These are phyloP conservation scores for Drosophila equinoxialis DNA, from an alignment of 1,140 invertebrate species.

Conservation along the genomic window DNA sequence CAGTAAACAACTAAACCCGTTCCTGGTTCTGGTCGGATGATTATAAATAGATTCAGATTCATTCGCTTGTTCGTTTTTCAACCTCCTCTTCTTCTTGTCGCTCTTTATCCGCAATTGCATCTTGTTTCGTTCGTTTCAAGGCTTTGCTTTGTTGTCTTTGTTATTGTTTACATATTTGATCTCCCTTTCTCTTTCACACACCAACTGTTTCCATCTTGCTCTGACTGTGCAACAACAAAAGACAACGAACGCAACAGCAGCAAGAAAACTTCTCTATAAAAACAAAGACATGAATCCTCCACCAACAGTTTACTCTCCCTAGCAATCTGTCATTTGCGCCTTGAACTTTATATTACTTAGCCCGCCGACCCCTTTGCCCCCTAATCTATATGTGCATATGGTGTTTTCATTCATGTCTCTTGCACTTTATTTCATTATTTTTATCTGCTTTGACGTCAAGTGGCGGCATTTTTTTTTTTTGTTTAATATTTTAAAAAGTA, in stretches of 20 bases:
- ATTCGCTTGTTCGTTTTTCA: slow-evolving; percentile 30
- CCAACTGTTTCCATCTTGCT: slow-evolving; percentile 22
- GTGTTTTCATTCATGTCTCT: slow-evolving; percentile 45
- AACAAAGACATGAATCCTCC: slow-evolving; percentile 10
- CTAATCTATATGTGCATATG: too few species aligned
- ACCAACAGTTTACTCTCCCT: slow-evolving; percentile 27
- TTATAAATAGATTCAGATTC: slow-evolving; percentile 29
- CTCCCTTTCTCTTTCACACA: background rate
- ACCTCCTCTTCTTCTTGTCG: slow-evolving; percentile 30
- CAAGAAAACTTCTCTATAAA: slow-evolving; percentile 2
- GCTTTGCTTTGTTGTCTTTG: slow-evolving; percentile 64
- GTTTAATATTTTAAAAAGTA: slow-evolving; percentile 47
- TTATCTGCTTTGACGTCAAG: slow-evolving; percentile 73
- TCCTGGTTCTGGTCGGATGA: slow-evolving; percentile 31
- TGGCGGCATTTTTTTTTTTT: slow-evolving; percentile 33
- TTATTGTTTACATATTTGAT: slow-evolving; percentile 52
- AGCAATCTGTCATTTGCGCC: background rate
- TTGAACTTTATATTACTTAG: background rate
- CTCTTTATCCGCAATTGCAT: slow-evolving; percentile 49
- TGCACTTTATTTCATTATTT: slow-evolving; percentile 53
- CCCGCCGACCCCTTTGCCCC: too few species aligned
- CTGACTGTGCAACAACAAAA: slow-evolving; percentile 57
- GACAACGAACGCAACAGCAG: slow-evolving; percentile 35
- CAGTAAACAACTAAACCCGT: slow-evolving; percentile 35
- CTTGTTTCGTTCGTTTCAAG: slow-evolving; percentile 62